Percentiles rank a stretch among this genome's conserved stretches.
Evolutionary conservation across 2,888 invertebrate species (phyloP).

Genomic region (Leptura quadrifasciata): DNA sequence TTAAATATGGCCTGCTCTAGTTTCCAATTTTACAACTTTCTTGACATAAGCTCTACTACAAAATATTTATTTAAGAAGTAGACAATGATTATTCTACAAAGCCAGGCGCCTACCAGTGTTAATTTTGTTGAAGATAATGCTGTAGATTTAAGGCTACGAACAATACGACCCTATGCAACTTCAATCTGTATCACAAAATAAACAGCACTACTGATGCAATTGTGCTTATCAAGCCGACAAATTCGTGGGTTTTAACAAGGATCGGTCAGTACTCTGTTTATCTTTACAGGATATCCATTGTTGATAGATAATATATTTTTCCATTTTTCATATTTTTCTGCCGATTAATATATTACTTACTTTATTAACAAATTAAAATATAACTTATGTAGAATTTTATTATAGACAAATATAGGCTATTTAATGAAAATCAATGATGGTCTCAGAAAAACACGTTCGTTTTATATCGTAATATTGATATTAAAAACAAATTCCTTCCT

Average conservation of each 20-base stretch:
- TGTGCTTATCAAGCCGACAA: slow-evolving; percentile 18
- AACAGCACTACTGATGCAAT: not conserved
- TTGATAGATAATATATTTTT: slow-evolving; percentile 9
- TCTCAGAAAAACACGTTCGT: no score
- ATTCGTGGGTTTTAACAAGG: slow-evolving; percentile 21
- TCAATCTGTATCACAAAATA: not conserved
- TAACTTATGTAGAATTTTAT: no score
- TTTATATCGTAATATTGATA: no score
- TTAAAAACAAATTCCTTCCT: no score
- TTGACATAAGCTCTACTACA: not conserved
- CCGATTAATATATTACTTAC: no score
- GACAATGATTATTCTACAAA: not conserved
- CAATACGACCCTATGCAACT: not conserved
- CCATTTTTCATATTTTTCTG: no score
- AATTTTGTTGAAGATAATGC: not conserved
- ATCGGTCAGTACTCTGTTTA: not conserved
- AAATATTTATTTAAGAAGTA: slow-evolving; percentile 1
- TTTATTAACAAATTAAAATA: no score
- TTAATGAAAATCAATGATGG: no score
- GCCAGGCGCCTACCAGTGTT: not conserved
- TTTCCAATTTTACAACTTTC: not conserved
- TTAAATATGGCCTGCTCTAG: not conserved
- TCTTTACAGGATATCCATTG: slow-evolving; percentile 25
- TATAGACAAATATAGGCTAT: no score
- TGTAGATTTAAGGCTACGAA: not conserved